A percentile compares a stretch with the other conserved stretches of the same genome.
phyloP scores from a whole-genome alignment of 2,888 invertebrate genomes.

The Ophraella communa region DNA sequence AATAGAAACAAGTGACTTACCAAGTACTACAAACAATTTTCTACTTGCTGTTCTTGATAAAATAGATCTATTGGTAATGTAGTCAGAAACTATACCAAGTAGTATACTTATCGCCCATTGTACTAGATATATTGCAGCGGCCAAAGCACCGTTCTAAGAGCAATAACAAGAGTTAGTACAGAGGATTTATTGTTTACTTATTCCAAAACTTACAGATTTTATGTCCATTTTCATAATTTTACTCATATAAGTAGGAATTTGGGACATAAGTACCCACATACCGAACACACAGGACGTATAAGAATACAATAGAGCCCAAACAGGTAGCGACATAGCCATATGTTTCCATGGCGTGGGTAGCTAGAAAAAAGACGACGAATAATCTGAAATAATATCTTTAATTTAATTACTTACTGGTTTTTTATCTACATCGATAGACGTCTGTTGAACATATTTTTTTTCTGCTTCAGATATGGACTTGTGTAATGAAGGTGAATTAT shows the following conservation, averaged over 20 bases:
- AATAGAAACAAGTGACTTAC: no score
- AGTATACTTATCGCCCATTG: constrained; percentile 77
- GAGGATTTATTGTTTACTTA: neutral
- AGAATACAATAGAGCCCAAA: constrained; percentile 74
- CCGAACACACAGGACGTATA: constrained; percentile 82
- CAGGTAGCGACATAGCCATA: constrained; percentile 76
- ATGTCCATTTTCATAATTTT: constrained; percentile 75
- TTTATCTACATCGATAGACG: constrained; percentile 46
- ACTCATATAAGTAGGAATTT: constrained; percentile 81
- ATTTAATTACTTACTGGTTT: constrained; percentile 12
- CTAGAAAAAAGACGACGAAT: constrained; percentile 5
- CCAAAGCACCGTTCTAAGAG: constrained; percentile 14
- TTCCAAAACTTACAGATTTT: constrained; percentile 67
- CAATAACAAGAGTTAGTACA: neutral
- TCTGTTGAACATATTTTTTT: constrained; percentile 67
- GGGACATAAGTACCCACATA: constrained; percentile 82
- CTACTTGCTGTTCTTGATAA: constrained; percentile 60
- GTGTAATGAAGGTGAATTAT: constrained; percentile 69
- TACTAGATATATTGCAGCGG: constrained; percentile 45
- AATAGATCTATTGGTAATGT: constrained; percentile 58
- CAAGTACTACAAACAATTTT: constrained; percentile 66
- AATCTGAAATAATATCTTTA: neutral
- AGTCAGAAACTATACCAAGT: constrained; percentile 71
- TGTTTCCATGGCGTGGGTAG: constrained; percentile 73
- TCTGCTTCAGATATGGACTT: constrained; percentile 69